Conservation (phyloP, 2,113 vertebrate species). For the Verasper variegatus region DNA sequence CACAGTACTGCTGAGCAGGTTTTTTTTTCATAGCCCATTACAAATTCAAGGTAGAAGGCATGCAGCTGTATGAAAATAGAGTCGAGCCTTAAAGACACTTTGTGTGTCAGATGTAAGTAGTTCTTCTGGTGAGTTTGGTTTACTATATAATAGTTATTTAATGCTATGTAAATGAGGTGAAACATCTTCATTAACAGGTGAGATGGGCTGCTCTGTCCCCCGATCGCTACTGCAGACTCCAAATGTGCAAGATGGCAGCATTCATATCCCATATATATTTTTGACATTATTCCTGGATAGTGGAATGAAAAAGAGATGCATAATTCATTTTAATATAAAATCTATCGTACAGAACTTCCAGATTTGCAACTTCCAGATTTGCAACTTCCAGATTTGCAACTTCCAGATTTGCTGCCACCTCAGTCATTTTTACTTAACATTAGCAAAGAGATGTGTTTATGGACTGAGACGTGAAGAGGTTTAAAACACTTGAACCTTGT, state of each 20-base stretch:
- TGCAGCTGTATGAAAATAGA: not conserved
- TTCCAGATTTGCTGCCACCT: not conserved
- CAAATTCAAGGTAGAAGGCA: not conserved
- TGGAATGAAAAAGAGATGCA: too few species aligned
- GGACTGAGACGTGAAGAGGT: constrained; percentile 6
- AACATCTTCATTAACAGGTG: too few species aligned
- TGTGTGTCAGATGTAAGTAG: not conserved
- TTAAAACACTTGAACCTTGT: constrained; percentile 24
- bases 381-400: not conserved
- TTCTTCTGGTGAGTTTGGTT: too few species aligned
- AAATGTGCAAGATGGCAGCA: too few species aligned
- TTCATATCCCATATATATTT: too few species aligned
- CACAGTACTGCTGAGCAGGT: not conserved
- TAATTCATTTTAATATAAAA: too few species aligned
- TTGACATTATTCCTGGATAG: too few species aligned
- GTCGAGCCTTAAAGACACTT: not conserved
- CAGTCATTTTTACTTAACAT: not conserved
- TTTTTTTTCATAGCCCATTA: not conserved
- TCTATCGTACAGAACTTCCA: not conserved
- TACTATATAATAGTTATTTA: too few species aligned
- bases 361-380: constrained; percentile 1
- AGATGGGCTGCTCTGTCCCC: too few species aligned
- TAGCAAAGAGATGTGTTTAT: not conserved
- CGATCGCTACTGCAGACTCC: too few species aligned
- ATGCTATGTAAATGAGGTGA: too few species aligned